phyloP scores from a whole-genome alignment of 1,140 invertebrate species.

The Teleopsis dalmanni region DNA sequence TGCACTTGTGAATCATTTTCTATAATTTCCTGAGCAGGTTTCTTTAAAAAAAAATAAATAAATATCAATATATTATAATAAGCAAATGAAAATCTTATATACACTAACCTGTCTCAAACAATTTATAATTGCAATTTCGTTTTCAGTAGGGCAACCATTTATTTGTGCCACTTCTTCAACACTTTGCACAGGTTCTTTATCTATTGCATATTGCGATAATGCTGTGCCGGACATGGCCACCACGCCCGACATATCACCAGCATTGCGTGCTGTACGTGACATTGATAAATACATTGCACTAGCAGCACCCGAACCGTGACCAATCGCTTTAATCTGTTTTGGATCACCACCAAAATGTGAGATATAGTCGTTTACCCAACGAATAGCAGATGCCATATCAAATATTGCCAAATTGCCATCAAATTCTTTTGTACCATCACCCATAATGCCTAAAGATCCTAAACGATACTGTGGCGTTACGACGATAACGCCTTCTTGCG shows the following conservation, averaged over 20 bases:
- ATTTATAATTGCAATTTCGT: slow-evolving; percentile 48
- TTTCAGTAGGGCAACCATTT: slow-evolving; percentile 48
- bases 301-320: slow-evolving; percentile 61
- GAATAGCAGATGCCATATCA: slow-evolving; percentile 59
- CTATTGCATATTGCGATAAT: slow-evolving; percentile 55
- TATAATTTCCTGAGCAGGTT: slow-evolving; percentile 40
- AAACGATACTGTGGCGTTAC: slow-evolving; percentile 76
- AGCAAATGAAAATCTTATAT: background rate
- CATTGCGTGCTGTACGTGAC: slow-evolving; percentile 48
- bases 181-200: slow-evolving; percentile 49
- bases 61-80: background rate
- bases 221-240: slow-evolving; percentile 62
- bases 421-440: slow-evolving; percentile 55
- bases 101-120: slow-evolving; percentile 49
- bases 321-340: slow-evolving; percentile 55
- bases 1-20: slow-evolving; percentile 48
- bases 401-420: slow-evolving; percentile 63
- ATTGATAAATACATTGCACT: slow-evolving; percentile 51
- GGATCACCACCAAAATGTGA: slow-evolving; percentile 63
- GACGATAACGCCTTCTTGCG: slow-evolving; percentile 60
- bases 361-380: slow-evolving; percentile 60
- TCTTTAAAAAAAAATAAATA: slow-evolving; percentile 15
- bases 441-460: slow-evolving; percentile 69
- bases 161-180: slow-evolving; percentile 47
- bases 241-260: slow-evolving; percentile 49